Percentiles rank a stretch among this genome's conserved stretches.
These are phyloP conservation scores for Quadroppia sp. DNA, from an alignment of 2,888 invertebrate genomes.

Conservation along the genomic window DNA sequence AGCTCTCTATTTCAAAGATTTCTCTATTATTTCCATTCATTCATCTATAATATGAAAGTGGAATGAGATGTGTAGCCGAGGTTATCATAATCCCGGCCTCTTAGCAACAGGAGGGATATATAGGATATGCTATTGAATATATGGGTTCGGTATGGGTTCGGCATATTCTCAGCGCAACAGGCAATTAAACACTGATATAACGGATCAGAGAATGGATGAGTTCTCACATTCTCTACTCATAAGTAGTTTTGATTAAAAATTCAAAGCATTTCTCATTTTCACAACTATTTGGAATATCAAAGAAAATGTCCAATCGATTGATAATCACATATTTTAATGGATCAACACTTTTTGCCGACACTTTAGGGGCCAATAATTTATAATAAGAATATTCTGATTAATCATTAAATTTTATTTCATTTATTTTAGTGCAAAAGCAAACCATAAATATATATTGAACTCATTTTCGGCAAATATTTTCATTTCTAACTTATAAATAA, in stretches of 20 bases:
- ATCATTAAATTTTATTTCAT: neutral
- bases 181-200: slow-evolving; percentile 20
- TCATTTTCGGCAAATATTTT: neutral
- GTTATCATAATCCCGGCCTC: slow-evolving; percentile 25
- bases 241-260: slow-evolving; percentile 23
- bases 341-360: no score
- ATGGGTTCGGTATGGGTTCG: neutral
- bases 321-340: neutral
- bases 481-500: neutral
- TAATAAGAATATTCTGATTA: neutral
- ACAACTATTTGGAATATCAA: neutral
- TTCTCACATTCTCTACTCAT: neutral
- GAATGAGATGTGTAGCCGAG: slow-evolving; percentile 19
- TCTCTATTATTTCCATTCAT: slow-evolving; percentile 22
- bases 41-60: slow-evolving; percentile 20
- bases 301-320: neutral
- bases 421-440: neutral
- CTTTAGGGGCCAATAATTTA: neutral
- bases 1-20: neutral
- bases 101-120: slow-evolving; percentile 29
- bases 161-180: slow-evolving; percentile 7
- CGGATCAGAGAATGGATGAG: neutral
- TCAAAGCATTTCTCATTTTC: slow-evolving; percentile 21
- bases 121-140: neutral
- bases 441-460: neutral